These are phyloP conservation scores for Salmo trutta DNA, from an alignment of 2,797 vertebrate genomes.

Conservation along the genomic window DNA sequence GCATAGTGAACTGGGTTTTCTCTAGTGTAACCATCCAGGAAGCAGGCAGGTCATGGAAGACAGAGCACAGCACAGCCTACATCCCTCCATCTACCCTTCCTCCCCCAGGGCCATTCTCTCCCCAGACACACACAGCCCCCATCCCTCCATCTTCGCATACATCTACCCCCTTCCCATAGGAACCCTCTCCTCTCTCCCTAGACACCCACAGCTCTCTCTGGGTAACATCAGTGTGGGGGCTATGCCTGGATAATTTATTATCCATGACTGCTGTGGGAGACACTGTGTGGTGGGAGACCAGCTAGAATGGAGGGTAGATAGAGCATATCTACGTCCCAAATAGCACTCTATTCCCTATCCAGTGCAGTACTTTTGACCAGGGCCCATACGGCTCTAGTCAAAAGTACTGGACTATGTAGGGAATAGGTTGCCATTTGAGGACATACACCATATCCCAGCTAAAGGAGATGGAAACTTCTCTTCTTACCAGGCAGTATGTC, in stretches of 20 bases:
- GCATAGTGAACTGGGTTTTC: constrained; percentile 41
- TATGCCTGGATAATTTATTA: constrained; percentile 48
- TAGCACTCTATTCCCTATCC: too few species aligned
- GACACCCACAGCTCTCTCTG: constrained; percentile 38
- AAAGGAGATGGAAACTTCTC: too few species aligned
- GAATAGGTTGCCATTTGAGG: too few species aligned
- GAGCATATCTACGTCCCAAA: constrained; percentile 3
- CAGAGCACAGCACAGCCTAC: constrained; percentile 52
- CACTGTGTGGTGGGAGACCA: background rate
- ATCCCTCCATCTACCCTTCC: constrained; percentile 34
- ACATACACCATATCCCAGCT: too few species aligned
- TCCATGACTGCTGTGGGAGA: constrained; percentile 55
- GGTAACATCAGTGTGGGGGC: constrained; percentile 36
- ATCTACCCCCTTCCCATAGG: constrained; percentile 46
- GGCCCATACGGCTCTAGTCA: too few species aligned
- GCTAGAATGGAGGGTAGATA: constrained; percentile 37
- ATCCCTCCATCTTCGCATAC: constrained; percentile 3
- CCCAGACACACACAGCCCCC: background rate
- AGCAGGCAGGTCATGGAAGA: constrained; percentile 39
- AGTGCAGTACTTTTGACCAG: too few species aligned
- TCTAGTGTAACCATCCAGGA: constrained; percentile 23
- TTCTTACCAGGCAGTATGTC: too few species aligned
- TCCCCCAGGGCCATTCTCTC: constrained; percentile 14
- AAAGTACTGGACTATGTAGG: too few species aligned
- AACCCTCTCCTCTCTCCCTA: constrained; percentile 35